Evolutionary conservation across 2,888 invertebrate genomes (phyloP).

Genomic region (Clunio marinus): DNA sequence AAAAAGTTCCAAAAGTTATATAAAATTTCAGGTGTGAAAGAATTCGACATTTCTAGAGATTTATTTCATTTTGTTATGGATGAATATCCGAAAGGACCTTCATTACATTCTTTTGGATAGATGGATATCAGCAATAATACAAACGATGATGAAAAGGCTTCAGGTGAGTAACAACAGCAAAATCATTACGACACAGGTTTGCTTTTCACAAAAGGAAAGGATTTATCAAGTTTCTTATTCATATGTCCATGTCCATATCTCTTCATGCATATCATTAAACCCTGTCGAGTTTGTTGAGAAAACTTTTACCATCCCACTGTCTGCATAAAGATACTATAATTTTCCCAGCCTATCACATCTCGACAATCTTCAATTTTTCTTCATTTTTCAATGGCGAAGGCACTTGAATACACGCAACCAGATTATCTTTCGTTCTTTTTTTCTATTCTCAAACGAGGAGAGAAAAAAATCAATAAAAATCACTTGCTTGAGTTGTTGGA

Average conservation of each 20-base stretch:
- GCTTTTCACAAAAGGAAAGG: not conserved
- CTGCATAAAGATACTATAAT: not conserved
- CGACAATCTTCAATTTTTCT: not conserved
- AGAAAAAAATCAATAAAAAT: conserved; percentile 15
- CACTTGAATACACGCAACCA: not conserved
- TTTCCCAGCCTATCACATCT: not conserved
- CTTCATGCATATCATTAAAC: not conserved
- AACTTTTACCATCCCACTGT: not conserved
- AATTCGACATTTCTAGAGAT: too few species aligned
- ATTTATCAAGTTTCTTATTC: not conserved
- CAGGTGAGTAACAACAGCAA: too few species aligned
- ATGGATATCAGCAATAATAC: conserved; percentile 10
- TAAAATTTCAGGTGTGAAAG: too few species aligned
- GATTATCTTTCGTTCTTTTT: conserved; percentile 12
- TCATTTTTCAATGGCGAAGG: not conserved
- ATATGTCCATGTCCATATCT: too few species aligned
- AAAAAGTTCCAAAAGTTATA: too few species aligned
- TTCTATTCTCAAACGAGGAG: too few species aligned
- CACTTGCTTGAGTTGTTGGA: too few species aligned
- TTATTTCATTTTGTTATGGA: too few species aligned
- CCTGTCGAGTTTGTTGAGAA: not conserved
- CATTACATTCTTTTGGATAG: not conserved
- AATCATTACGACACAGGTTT: not conserved
- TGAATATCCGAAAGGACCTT: too few species aligned
- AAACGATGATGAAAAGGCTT: too few species aligned